These are phyloP conservation scores for Eubasilissa regina DNA, from an alignment of 1,140 invertebrate genomes.

Conservation along the genomic window DNA sequence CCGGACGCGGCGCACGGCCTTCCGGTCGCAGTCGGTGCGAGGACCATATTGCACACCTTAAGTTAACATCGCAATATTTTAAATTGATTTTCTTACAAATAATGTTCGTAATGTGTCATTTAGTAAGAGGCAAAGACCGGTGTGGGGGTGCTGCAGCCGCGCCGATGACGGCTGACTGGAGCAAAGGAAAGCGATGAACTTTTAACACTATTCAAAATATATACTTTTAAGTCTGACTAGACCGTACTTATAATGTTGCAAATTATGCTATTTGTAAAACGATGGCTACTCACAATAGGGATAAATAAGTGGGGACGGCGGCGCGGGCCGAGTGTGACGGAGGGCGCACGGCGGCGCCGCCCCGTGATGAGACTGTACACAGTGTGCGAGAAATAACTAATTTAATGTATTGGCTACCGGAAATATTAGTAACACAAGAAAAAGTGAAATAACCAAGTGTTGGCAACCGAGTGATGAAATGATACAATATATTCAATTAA, in stretches of 20 bases:
- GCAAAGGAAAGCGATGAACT: slow-evolving; percentile 34
- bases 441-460: slow-evolving; percentile 38
- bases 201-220: slow-evolving; percentile 45
- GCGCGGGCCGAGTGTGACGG: no score
- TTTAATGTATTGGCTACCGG: slow-evolving; percentile 31
- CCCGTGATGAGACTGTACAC: neutral
- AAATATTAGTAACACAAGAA: slow-evolving; percentile 43
- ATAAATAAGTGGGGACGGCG: neutral
- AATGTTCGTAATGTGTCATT: slow-evolving; percentile 1
- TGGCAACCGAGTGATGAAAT: slow-evolving; percentile 25
- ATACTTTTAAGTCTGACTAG: slow-evolving; percentile 56
- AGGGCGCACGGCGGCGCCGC: neutral
- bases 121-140: slow-evolving; percentile 8
- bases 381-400: slow-evolving; percentile 20
- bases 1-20: neutral
- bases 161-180: neutral
- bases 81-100: slow-evolving; percentile 27
- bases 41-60: neutral
- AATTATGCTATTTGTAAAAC: slow-evolving; percentile 40
- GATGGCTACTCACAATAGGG: slow-evolving; percentile 27
- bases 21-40: neutral
- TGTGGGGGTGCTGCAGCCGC: neutral
- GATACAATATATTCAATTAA: slow-evolving; percentile 50
- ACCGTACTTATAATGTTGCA: slow-evolving; percentile 43
- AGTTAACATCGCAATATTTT: slow-evolving; percentile 9